Base-by-base conservation (phyloP, 2,113 vertebrate genomes). In the Puma concolor region DNA sequence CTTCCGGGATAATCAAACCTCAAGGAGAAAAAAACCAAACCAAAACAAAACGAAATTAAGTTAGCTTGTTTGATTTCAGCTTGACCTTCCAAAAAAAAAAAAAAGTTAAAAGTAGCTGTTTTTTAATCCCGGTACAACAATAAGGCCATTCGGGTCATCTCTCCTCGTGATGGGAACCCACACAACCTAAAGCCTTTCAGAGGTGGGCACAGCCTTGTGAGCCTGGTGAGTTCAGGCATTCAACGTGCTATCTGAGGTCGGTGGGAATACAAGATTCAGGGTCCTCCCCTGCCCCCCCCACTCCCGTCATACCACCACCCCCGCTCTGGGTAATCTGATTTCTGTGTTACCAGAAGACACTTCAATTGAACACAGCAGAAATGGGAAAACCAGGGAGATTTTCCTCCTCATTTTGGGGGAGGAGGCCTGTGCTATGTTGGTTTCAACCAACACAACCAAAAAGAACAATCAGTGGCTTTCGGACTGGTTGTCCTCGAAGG, bases 111-210 rank as follows among this genome's bases (percentile, higher is more conserved):
- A 44, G 1, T 44, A 7, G 0, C 44, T 44, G 44, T 44, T 44
- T 44, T 44, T 44, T 44, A 44, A 44, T 44, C 44, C 44, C 44
- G 44, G 7, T 44, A 44, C 44, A 44, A 44, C 44, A 44, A 44
- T 44, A 44, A 44, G 44, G 44, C 44, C 7, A 9, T 44, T 44
- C 1, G 7, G 7, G 44, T 44, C 44, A 44, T 44, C 44, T 44
- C 4, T 16, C 5, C 4, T 0, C 25, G 0, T 2, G 14, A 33
- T 13, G 15, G 41, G 57, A n/a, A 13, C 2, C 19, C 5, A 19
- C 41, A 16, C 23, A 41, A 5, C 0, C 13, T 38, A 21, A 41
- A 1, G 10, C 52, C 33, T 71, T 36, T 41, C 19, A 10, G 44
- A 72, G 21, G 57, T 14, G 27, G 66, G 33, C 7, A 10, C 6